Conservation (phyloP, 1,140 invertebrate genomes). For the Panulirus ornatus region DNA sequence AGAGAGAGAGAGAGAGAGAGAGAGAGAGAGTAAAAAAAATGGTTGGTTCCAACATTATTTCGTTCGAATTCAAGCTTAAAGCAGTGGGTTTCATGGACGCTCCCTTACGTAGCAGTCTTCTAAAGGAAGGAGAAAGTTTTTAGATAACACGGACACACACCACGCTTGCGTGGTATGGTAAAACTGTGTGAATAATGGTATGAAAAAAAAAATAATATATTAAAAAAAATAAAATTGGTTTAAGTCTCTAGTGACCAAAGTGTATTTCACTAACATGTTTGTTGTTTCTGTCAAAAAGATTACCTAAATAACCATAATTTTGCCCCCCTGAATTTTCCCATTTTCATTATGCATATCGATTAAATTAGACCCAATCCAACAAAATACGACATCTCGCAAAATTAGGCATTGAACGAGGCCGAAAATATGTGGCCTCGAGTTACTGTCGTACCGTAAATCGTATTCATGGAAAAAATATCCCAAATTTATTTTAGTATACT, state of each 20-base stretch:
- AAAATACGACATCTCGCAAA: neutral
- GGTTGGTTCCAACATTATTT: neutral
- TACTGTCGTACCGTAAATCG: neutral
- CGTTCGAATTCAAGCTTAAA: neutral
- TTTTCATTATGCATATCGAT: neutral
- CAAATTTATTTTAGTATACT: constrained; percentile 37
- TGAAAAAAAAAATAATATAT: neutral
- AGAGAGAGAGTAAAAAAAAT: too few species aligned
- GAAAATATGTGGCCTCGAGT: neutral
- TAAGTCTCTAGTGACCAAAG: neutral
- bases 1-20: neutral
- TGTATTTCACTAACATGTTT: neutral
- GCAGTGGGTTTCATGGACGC: too few species aligned
- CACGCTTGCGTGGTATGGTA: neutral
- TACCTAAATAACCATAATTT: neutral
- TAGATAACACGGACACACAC: neutral
- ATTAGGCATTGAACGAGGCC: neutral
- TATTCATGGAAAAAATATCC: neutral
- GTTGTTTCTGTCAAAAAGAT: neutral
- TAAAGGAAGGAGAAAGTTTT: neutral
- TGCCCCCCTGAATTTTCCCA: neutral
- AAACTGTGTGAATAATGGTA: neutral
- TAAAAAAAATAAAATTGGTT: neutral
- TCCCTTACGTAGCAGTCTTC: too few species aligned
- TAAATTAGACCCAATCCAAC: neutral